Evolutionary conservation across 2,113 vertebrate genomes (phyloP), one percentile per base, ranked within the genome.

Genomic region (Panthera leo): DNA sequence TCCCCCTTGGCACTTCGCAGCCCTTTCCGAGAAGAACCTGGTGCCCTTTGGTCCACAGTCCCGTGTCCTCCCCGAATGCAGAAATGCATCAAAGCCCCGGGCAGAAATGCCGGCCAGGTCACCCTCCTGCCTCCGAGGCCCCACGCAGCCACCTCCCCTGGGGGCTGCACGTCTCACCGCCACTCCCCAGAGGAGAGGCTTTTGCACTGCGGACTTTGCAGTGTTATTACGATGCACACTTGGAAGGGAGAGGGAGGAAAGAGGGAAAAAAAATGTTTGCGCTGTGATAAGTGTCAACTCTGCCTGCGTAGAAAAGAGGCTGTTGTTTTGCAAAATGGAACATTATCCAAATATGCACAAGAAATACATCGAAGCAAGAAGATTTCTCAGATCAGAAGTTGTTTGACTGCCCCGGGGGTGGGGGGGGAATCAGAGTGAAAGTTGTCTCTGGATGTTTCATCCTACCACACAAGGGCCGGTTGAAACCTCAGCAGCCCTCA

Each of bases 281-380:
- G 61, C 51, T 34, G 9, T 71, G 63, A 45, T 65, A 85, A 34
- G 78, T 86, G 58, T 91, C 85, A 91, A 31, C 70, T 75, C 21
- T 36, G 65, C 45, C 68, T 88, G 31, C 15, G 1, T 53, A 68
- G 76, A 15, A 51, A 87, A 79, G 85, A 5, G 12, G 63, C 39
- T n/a, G 19, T 42, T 95, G 82, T 93, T 96, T 93, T 89, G 84
- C 92, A 92, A 94, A 95, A 80, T 0, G 1, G n/a, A 93, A 76
- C 55, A 12, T 53, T 78, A 55, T 70, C 73, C 25, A n/a, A 86
- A 78, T 55, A 48, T 61, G 68, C 25, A 78, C 87, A 82, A 73
- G 65, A 4, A 2, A n/a, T 4, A 10, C 68, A 36, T 3, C 18
- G 61, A 70, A 87, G 55, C 7, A 11, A 92, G 36, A 11, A 92